Evolutionary conservation across 1,140 invertebrate genomes (phyloP).

Genomic region (Ooceraea biroi): DNA sequence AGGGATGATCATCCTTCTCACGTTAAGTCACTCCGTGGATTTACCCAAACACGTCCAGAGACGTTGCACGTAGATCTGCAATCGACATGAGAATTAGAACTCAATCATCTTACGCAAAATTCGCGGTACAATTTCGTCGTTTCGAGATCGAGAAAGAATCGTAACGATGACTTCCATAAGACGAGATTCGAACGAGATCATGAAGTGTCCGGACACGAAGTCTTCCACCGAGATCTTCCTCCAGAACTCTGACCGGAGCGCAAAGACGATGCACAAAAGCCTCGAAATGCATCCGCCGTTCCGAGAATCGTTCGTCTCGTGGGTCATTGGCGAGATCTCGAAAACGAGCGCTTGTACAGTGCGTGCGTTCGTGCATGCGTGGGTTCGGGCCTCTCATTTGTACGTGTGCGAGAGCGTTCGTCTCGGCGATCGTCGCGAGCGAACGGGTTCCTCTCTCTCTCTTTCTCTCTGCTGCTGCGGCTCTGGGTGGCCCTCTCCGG

Average conservation of each 20-base stretch:
- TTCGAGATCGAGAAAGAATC: constrained; percentile 3
- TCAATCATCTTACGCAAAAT: not conserved
- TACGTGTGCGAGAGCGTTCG: constrained; percentile 41
- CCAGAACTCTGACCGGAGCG: constrained; percentile 27
- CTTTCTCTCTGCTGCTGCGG: constrained; percentile 2
- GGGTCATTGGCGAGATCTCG: constrained; percentile 65
- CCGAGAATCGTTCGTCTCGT: constrained; percentile 70
- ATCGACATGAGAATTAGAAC: not conserved
- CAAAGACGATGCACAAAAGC: constrained; percentile 62
- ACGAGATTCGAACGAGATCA: not conserved
- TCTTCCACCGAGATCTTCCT: constrained; percentile 11
- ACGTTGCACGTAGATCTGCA: not conserved
- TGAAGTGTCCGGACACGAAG: constrained; percentile 9
- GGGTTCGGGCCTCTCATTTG: not conserved
- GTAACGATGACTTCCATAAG: constrained; percentile 6
- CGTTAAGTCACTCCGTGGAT: not conserved
- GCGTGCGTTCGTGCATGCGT: constrained; percentile 40
- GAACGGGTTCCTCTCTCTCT: constrained; percentile 40
- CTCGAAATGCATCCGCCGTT: constrained; percentile 71
- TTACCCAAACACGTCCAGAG: not conserved
- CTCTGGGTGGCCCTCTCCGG: constrained; percentile 12
- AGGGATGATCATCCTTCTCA: not conserved
- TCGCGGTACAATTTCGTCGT: not conserved
- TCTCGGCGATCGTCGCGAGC: constrained; percentile 20
- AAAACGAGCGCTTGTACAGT: constrained; percentile 43